These are phyloP conservation scores for Drosophila kepulauana DNA, from an alignment of 1,140 invertebrate species.

Conservation along the genomic window DNA sequence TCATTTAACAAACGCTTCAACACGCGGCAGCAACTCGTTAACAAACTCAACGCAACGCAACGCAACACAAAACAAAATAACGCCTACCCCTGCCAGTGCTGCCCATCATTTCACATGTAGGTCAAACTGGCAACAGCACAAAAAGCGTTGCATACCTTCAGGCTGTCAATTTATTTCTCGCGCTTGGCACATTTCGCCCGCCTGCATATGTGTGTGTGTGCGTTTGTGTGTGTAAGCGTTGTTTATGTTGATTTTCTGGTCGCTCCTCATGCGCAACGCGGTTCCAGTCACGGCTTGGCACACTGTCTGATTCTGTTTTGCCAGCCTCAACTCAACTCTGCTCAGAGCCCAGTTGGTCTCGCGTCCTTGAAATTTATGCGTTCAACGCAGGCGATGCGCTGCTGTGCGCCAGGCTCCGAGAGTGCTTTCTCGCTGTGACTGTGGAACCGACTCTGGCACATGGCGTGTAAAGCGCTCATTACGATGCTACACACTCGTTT, in stretches of 20 bases:
- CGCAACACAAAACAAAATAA: no score
- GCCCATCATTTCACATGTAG: conserved; percentile 57
- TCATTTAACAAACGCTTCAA: conserved; percentile 10
- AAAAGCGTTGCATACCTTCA: conserved; percentile 69
- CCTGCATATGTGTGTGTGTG: conserved; percentile 17
- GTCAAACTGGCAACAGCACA: conserved; percentile 62
- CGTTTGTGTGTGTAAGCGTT: conserved; percentile 10
- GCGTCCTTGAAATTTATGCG: conserved; percentile 80
- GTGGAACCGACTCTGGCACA: conserved; percentile 43
- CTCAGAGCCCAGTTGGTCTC: neutral
- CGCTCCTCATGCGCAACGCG: conserved; percentile 33
- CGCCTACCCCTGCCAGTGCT: neutral
- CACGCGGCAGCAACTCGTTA: conserved; percentile 24
- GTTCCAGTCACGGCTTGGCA: conserved; percentile 48
- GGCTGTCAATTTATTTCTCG: conserved; percentile 78
- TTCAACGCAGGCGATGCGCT: conserved; percentile 71
- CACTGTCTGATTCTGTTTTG: conserved; percentile 18
- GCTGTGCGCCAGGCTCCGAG: conserved; percentile 44
- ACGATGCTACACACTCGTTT: conserved; percentile 49
- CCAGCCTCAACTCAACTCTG: neutral
- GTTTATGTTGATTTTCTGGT: conserved; percentile 44
- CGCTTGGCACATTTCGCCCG: conserved; percentile 68
- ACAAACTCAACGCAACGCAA: neutral
- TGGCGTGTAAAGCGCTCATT: conserved; percentile 81
- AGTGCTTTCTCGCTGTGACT: neutral